Percentiles rank a stretch among this genome's conserved stretches.
phyloP scores from a whole-genome alignment of 2,113 vertebrate genomes.

The Forbesichthys agassizii region DNA sequence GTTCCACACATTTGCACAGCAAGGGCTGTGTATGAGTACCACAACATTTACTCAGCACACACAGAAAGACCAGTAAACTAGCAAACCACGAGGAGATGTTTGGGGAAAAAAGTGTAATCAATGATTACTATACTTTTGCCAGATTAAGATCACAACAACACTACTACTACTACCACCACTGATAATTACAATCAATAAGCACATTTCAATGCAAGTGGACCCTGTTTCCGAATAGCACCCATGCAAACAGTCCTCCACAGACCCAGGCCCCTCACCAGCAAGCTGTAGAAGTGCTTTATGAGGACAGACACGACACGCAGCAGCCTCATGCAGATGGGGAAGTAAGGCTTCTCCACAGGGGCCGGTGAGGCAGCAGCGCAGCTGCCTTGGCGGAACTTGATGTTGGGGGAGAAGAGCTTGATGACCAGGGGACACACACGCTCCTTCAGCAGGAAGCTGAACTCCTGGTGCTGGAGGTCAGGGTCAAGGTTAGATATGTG shows the following conservation, averaged over 20 bases:
- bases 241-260: background rate
- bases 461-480: conserved; percentile 88
- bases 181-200: no score
- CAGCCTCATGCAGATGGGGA: conserved; percentile 98
- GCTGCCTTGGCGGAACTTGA: conserved; percentile 97
- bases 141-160: no score
- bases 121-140: no score
- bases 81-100: no score
- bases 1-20: no score
- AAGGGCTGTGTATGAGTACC: no score
- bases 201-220: no score
- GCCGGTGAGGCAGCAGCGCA: conserved; percentile 87
- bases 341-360: conserved; percentile 96
- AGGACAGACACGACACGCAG: conserved; percentile 96
- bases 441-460: conserved; percentile 98
- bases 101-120: no score
- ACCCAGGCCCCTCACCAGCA: conserved; percentile 81
- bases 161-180: no score
- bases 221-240: no score
- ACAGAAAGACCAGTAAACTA: no score
- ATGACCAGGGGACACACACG: conserved; percentile 97
- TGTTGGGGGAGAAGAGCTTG: conserved; percentile 99
- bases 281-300: conserved; percentile 97
- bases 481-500: background rate
- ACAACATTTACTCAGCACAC: no score